Base-by-base conservation (phyloP, 2,888 invertebrate genomes). In the Hydrotaea cyrtoneurina region DNA sequence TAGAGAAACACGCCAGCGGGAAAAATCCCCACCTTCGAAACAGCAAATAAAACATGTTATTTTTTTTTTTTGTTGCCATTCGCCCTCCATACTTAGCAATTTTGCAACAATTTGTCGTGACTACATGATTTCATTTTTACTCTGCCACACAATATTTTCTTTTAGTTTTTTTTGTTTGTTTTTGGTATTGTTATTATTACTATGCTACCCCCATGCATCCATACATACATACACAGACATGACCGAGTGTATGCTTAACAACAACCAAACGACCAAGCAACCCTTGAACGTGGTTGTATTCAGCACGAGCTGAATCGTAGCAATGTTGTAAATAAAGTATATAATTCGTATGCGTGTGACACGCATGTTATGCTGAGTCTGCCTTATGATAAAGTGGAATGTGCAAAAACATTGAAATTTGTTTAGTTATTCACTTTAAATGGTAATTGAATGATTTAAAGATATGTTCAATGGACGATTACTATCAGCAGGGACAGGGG, bases 21-120 rank as follows among this genome's bases (percentile, higher is more conserved):
- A n/a, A n/a, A n/a, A 36, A 21, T 3, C 55, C 43, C 71, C 23
- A 39, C 62, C 78, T 39, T 64, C 43, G 31, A 43, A 80, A 21
- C 64, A 59, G 64, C 66, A 76, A 71, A 72, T 64, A 62, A 62
- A 62, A 62, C 62, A 31, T 69, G 69, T 13, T 43, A 13, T 69
- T 7, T 31, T 31, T 2, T 7, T 21, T 21, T 69, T 7, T 31
- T 31, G 31, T 7, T 21, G 11, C 66, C n/a, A 17, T 36, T 66
- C 66, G 8, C 66, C 11, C 36, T 19, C 15, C 43, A 17, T 69
- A 69, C 72, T 76, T 39, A 74, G 46, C 53, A 85, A 79, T 82
- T 80, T 69, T 80, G 74, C 79, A 77, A 77, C 77, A 77, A 82
- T 74, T 85, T 85, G 79, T 85, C 85, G 85, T 85, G 85, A 85